These are phyloP conservation scores for Nesoenas mayeri DNA, from an alignment of 2,113 vertebrate genomes.

Conservation along the genomic window DNA sequence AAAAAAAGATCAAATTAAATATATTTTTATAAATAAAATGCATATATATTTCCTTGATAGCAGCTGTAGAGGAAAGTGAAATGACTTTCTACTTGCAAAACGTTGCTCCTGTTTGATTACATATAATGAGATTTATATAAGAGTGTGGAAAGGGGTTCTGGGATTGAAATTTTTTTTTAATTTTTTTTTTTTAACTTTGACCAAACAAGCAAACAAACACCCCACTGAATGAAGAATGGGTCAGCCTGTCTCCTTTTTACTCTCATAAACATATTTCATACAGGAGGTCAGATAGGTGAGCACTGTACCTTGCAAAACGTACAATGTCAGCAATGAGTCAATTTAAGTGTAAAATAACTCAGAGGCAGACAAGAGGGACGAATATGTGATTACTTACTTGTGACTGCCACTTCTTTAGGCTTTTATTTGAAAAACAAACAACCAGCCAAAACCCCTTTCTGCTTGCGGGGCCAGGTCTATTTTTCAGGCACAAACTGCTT, in stretches of 20 bases:
- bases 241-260: not conserved
- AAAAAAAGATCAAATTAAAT: not conserved
- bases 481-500: conserved; percentile 42
- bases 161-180: not conserved
- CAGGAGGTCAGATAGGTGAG: not conserved
- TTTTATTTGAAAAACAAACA: conserved; percentile 26
- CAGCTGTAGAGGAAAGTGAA: not conserved
- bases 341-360: conserved; percentile 34
- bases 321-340: not conserved
- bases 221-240: not conserved
- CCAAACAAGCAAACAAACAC: not conserved
- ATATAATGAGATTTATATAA: not conserved
- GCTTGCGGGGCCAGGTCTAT: not conserved
- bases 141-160: not conserved
- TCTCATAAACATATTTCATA: not conserved
- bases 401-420: not conserved
- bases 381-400: conserved; percentile 17
- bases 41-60: not conserved
- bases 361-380: not conserved
- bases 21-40: not conserved
- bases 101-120: not conserved
- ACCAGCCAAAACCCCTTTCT: not conserved
- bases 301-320: not conserved
- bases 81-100: not conserved
- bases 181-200: not conserved